Percentiles rank a stretch among this genome's conserved stretches.
phyloP scores from a whole-genome alignment of 2,888 invertebrate genomes.

The Cantharis lateralis region DNA sequence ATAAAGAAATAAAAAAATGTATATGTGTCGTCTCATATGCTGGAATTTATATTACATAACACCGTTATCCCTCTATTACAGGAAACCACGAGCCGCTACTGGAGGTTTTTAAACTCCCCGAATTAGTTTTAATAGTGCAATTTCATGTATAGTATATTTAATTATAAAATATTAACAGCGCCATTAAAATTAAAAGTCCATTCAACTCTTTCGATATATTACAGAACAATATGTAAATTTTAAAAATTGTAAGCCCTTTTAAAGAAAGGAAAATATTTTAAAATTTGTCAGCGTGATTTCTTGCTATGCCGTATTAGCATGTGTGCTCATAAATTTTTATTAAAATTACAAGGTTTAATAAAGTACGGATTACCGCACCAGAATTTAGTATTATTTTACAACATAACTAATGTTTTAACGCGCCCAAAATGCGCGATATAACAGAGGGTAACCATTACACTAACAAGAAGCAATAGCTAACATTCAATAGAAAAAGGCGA shows the following conservation, averaged over 20 bases:
- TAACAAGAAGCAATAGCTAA: conserved; percentile 5
- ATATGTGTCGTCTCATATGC: no score
- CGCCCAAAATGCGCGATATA: not conserved
- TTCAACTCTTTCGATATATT: not conserved
- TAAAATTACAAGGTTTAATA: not conserved
- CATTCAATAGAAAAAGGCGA: conserved; percentile 4
- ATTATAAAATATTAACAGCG: no score
- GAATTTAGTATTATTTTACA: not conserved
- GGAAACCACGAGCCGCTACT: no score
- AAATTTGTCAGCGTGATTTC: not conserved
- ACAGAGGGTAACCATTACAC: not conserved
- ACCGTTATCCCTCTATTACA: no score
- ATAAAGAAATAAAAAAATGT: not conserved
- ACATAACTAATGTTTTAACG: not conserved
- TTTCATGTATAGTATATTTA: no score
- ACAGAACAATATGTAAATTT: not conserved
- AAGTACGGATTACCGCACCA: not conserved
- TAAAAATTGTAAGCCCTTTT: not conserved
- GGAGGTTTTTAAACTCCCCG: no score
- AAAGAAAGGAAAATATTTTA: not conserved
- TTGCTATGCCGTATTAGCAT: not conserved
- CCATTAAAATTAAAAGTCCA: no score
- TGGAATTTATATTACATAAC: no score
- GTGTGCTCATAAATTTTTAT: not conserved
- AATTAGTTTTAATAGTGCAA: no score